Percentiles rank a stretch among this genome's conserved stretches.
Conservation (phyloP, 2,113 vertebrate genomes). For the Phocoena phocoena region DNA sequence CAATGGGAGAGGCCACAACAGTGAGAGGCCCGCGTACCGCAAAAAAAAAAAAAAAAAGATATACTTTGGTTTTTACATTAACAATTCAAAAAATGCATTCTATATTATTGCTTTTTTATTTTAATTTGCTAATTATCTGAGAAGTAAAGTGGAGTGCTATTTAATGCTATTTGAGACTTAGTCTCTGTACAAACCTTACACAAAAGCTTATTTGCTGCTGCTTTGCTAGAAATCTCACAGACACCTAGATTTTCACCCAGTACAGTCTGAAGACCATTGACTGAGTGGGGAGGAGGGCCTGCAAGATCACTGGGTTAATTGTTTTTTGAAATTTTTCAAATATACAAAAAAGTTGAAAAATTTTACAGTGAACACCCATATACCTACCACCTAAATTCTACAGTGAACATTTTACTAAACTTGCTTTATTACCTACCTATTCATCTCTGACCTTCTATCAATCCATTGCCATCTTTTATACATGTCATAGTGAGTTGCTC, state of each 20-base stretch:
- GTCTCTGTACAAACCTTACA: neutral
- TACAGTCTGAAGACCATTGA: neutral
- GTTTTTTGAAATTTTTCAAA: neutral
- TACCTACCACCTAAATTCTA: neutral
- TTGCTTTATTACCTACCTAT: neutral
- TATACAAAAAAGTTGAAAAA: neutral
- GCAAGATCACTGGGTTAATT: neutral
- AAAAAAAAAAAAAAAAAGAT: neutral
- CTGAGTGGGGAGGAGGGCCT: neutral
- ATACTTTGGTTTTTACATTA: neutral
- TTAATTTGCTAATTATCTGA: constrained; percentile 9
- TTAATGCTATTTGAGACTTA: neutral
- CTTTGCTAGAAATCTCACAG: neutral
- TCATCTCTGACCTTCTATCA: neutral
- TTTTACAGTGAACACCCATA: neutral
- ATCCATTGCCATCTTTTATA: neutral
- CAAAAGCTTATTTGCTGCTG: neutral
- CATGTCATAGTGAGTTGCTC: neutral
- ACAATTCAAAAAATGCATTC: neutral
- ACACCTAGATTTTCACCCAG: neutral
- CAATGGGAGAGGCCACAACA: no score
- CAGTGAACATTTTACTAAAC: neutral
- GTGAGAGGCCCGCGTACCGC: no score
- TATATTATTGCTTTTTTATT: neutral
- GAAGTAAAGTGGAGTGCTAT: neutral